Percentiles rank a stretch among this genome's conserved stretches.
Evolutionary conservation across 2,888 invertebrate species (phyloP).

Genomic region (Cheilosia soror): DNA sequence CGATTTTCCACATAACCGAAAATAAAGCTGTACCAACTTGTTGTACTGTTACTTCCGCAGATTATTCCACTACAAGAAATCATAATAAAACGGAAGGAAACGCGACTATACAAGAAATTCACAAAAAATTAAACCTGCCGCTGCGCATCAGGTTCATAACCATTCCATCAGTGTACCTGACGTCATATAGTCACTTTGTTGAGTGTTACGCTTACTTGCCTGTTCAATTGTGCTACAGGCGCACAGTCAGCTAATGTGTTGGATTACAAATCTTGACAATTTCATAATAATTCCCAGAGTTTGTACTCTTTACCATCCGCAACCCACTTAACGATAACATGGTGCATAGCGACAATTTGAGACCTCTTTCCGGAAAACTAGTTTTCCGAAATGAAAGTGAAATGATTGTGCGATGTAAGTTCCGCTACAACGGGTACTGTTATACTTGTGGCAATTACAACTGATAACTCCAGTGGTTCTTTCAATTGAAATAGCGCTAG

Average conservation of each 20-base stretch:
- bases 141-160: slow-evolving; percentile 62
- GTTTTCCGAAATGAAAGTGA: slow-evolving; percentile 63
- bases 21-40: slow-evolving; percentile 62
- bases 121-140: slow-evolving; percentile 40
- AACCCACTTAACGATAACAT: slow-evolving; percentile 57
- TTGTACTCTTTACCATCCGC: slow-evolving; percentile 48
- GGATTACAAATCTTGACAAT: slow-evolving; percentile 50
- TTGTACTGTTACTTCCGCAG: slow-evolving; percentile 68
- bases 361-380: slow-evolving; percentile 56
- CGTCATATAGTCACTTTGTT: slow-evolving; percentile 54
- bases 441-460: neutral
- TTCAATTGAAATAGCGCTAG: slow-evolving; percentile 18
- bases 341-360: slow-evolving; percentile 3
- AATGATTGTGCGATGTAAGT: slow-evolving; percentile 31
- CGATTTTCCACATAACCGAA: slow-evolving; percentile 62
- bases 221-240: slow-evolving; percentile 25
- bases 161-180: slow-evolving; percentile 33
- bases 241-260: slow-evolving; percentile 15
- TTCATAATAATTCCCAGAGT: slow-evolving; percentile 40
- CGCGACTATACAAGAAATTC: slow-evolving; percentile 51
- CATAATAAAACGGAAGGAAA: slow-evolving; percentile 72
- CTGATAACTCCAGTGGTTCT: slow-evolving; percentile 34
- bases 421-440: slow-evolving; percentile 44
- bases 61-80: slow-evolving; percentile 48
- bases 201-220: slow-evolving; percentile 44